Conservation (phyloP, 2,888 invertebrate species). For the Sinhomidia bicolor region DNA sequence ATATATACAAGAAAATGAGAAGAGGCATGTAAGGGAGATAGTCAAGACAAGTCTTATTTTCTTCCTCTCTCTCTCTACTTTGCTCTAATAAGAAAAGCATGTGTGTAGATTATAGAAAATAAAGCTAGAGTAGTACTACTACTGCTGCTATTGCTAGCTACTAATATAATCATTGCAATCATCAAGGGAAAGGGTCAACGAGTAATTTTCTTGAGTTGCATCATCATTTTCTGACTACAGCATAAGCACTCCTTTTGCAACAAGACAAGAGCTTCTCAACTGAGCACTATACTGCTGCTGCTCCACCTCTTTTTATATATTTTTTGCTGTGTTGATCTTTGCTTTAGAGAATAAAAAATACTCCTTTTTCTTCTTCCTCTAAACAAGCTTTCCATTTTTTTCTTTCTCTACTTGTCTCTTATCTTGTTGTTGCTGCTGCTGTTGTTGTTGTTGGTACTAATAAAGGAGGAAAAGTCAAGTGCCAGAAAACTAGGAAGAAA, state of each 20-base stretch:
- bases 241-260: slow-evolving; percentile 13
- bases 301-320: neutral
- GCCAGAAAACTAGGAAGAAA: slow-evolving; percentile 54
- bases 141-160: slow-evolving; percentile 36
- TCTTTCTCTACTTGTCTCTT: neutral
- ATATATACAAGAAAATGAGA: slow-evolving; percentile 52
- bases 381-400: slow-evolving; percentile 23
- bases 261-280: neutral
- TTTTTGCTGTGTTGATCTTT: slow-evolving; percentile 13
- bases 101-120: neutral
- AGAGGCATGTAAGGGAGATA: slow-evolving; percentile 27
- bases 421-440: no score
- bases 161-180: slow-evolving; percentile 63
- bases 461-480: slow-evolving; percentile 65
- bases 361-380: no score
- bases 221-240: slow-evolving; percentile 65
- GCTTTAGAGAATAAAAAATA: neutral
- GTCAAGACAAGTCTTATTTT: neutral
- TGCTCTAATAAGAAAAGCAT: slow-evolving; percentile 2
- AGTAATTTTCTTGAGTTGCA: slow-evolving; percentile 63
- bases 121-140: neutral
- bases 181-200: slow-evolving; percentile 64
- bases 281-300: neutral
- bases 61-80: no score
- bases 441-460: slow-evolving; percentile 50